Evolutionary conservation across 2,888 invertebrate genomes (phyloP).

Genomic region (Cheilosia impressa): DNA sequence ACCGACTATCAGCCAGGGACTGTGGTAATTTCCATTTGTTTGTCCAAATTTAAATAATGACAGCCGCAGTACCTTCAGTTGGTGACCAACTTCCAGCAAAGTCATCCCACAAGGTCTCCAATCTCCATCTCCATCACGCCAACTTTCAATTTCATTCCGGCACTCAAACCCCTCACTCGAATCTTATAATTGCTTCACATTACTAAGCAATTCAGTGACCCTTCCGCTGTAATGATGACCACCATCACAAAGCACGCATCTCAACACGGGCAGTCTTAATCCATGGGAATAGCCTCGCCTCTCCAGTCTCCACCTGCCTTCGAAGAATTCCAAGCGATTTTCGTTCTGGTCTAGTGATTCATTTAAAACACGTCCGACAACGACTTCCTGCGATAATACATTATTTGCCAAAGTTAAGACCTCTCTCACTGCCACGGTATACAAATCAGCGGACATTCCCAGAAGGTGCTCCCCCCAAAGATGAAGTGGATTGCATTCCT

Average conservation of each 20-base stretch:
- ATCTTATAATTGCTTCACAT: background rate
- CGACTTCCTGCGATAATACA: slow-evolving; percentile 64
- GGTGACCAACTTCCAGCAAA: slow-evolving; percentile 6
- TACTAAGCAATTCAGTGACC: slow-evolving; percentile 54
- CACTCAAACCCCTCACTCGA: slow-evolving; percentile 1
- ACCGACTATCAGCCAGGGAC: background rate
- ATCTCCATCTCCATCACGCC: slow-evolving; percentile 8
- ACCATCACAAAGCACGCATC: background rate
- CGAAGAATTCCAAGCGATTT: slow-evolving; percentile 33
- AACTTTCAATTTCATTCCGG: slow-evolving; percentile 66
- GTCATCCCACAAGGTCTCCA: background rate
- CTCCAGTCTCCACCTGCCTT: slow-evolving; percentile 20
- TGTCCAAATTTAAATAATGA: slow-evolving; percentile 42
- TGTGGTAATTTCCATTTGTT: slow-evolving; percentile 15
- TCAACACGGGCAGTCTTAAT: slow-evolving; percentile 16
- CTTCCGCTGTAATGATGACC: slow-evolving; percentile 23
- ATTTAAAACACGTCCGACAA: slow-evolving; percentile 51
- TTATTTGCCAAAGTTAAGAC: slow-evolving; percentile 30
- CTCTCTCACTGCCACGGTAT: slow-evolving; percentile 7
- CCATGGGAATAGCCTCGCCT: slow-evolving; percentile 52
- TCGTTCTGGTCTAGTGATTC: slow-evolving; percentile 67
- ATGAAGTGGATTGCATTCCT: slow-evolving; percentile 41
- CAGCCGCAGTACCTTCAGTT: background rate
- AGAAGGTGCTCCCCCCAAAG: slow-evolving; percentile 13
- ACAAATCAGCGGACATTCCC: slow-evolving; percentile 37